phyloP scores from a whole-genome alignment of 2,888 invertebrate genomes.

The Ophioninae sp. region DNA sequence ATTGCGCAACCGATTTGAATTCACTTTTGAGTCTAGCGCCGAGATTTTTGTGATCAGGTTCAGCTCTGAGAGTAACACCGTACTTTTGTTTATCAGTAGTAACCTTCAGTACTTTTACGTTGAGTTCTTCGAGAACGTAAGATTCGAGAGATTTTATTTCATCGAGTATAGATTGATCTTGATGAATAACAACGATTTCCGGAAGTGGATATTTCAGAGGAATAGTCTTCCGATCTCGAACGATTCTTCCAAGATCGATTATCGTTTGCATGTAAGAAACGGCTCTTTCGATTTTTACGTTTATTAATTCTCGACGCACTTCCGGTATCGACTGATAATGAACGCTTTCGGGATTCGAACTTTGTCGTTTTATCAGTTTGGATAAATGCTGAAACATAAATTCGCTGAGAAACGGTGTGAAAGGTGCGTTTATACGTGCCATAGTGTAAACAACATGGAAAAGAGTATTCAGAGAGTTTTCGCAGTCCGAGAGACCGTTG shows the following conservation, averaged over 20 bases:
- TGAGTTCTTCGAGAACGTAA: conserved; percentile 96
- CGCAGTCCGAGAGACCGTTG: conserved; percentile 89
- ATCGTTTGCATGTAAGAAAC: conserved; percentile 97
- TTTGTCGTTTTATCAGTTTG: conserved; percentile 83
- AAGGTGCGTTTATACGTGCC: conserved; percentile 97
- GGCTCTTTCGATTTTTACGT: conserved; percentile 92
- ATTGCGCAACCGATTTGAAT: conserved; percentile 92
- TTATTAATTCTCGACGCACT: conserved; percentile 87
- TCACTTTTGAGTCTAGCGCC: conserved; percentile 94
- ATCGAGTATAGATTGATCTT: conserved; percentile 88
- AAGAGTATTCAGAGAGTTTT: conserved; percentile 92
- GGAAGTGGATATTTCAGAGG: conserved; percentile 98
- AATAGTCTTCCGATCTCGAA: conserved; percentile 95
- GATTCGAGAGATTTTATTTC: conserved; percentile 90
- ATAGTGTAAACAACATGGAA: conserved; percentile 94
- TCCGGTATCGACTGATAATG: conserved; percentile 96
- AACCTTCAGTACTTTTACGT: conserved; percentile 91
- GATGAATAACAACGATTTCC: conserved; percentile 97
- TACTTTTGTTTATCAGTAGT: conserved; percentile 96
- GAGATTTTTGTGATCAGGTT: conserved; percentile 96
- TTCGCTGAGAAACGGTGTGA: conserved; percentile 98
- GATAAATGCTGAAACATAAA: conserved; percentile 95
- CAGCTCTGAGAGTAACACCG: conserved; percentile 94
- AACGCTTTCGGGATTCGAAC: conserved; percentile 87
- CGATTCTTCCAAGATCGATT: conserved; percentile 95